Base-by-base conservation (phyloP, 23 tunicate genomes). In the Styela clava region DNA sequence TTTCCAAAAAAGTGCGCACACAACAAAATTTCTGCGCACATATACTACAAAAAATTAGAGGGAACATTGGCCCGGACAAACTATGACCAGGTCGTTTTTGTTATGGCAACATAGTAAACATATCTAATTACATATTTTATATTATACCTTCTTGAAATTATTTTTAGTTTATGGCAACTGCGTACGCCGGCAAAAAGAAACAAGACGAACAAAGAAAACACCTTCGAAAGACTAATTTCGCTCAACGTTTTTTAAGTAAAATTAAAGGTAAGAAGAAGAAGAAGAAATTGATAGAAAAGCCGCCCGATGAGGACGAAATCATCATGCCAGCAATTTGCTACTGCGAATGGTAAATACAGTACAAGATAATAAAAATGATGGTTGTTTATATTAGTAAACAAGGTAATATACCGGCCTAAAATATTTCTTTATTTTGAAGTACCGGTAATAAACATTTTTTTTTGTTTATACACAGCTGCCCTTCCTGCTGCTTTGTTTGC, bases 111-210 rank as follows among this genome's bases (percentile, higher is more conserved):
- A n/a, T n/a, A n/a, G n/a, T n/a, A n/a, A n/a, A n/a, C n/a, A n/a
- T n/a, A n/a, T n/a, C n/a, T n/a, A n/a, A n/a, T n/a, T n/a, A n/a
- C n/a, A n/a, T n/a, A n/a, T n/a, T n/a, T n/a, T n/a, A n/a, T n/a
- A n/a, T n/a, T n/a, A n/a, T n/a, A n/a, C n/a, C n/a, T n/a, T n/a
- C n/a, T n/a, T n/a, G n/a, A n/a, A n/a, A n/a, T n/a, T n/a, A n/a
- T n/a, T n/a, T 76, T 20, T 52, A 76, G 81, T 76, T 76, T 27
- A 22, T 76, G 7, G 81, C 81, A 16, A 76, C 81, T 20, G 81
- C 81, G 26, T 18, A 76, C 64, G 81, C 81, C 12, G 81, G 81
- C 18, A 76, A 64, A 64, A 36, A 1, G 3, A 76, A 76, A 44
- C 64, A 76, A 1, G 81, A 23, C 31, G 81, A 44, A 27, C 81